Conservation (phyloP, 1,140 invertebrate genomes). For the Chrysomallon squamiferum region DNA sequence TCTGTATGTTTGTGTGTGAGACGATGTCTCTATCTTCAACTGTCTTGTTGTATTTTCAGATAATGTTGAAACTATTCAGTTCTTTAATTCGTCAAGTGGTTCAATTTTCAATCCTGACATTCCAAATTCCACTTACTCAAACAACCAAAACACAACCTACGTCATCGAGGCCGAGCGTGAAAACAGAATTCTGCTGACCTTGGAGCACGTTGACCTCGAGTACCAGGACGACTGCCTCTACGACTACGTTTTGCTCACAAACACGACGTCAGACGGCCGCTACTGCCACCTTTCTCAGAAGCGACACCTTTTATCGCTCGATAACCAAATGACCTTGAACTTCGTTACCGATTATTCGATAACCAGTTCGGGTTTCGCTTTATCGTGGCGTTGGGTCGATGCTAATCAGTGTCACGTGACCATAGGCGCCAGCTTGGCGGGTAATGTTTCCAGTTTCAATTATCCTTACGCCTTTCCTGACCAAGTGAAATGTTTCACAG, state of each 20-base stretch:
- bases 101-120: no score
- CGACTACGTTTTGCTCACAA: conserved; percentile 73
- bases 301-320: conserved; percentile 68
- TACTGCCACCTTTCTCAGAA: conserved; percentile 12
- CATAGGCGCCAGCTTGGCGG: conserved; percentile 40
- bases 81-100: no score
- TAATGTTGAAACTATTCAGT: no score
- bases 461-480: conserved; percentile 74
- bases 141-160: conserved; percentile 4
- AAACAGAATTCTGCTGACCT: conserved; percentile 12
- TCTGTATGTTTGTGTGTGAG: no score
- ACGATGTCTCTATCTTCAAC: no score
- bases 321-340: conserved; percentile 69
- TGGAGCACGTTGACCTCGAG: conserved; percentile 71
- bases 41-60: no score
- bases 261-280: conserved; percentile 16
- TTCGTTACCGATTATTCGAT: conserved; percentile 78
- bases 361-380: conserved; percentile 71
- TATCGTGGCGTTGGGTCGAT: conserved; percentile 74
- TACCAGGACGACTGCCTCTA: conserved; percentile 78
- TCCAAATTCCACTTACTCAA: conserved; percentile 2
- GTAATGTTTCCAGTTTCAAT: conserved; percentile 68
- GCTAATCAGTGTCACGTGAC: conserved; percentile 69
- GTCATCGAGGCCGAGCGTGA: background rate
- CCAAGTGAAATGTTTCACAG: conserved; percentile 73